A percentile compares a stretch with the other conserved stretches of the same genome.
phyloP scores from a whole-genome alignment of 35 echinoderm and acorn worm species.

The Apostichopus parvimensis region DNA sequence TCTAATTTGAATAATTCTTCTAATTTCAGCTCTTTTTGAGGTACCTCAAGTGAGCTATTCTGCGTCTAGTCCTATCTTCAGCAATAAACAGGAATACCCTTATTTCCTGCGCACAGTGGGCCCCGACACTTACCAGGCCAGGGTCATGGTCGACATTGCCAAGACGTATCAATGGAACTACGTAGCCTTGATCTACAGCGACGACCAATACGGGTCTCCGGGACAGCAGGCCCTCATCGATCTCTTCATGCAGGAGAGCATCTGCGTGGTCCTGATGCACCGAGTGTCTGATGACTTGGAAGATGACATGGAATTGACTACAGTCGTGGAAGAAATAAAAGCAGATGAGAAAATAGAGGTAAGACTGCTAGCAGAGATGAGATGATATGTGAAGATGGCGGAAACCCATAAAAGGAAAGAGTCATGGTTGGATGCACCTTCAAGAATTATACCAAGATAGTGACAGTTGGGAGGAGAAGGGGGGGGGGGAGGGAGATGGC shows the following conservation, averaged over 20 bases:
- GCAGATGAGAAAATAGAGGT: constrained; percentile 65
- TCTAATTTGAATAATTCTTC: background rate
- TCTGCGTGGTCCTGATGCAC: constrained; percentile 53
- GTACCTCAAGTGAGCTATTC: constrained; percentile 97
- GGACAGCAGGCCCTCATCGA: constrained; percentile 66
- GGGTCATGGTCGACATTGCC: constrained; percentile 74
- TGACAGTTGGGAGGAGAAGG: no score
- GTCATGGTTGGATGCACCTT: no score
- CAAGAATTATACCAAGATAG: no score
- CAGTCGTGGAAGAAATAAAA: constrained; percentile 53
- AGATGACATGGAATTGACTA: background rate
- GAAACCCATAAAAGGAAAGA: no score
- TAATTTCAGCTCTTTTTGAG: constrained; percentile 73
- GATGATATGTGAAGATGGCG: no score
- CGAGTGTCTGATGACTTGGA: constrained; percentile 43
- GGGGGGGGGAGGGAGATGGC: no score
- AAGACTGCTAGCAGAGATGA: background rate
- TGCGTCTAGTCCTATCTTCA: constrained; percentile 68
- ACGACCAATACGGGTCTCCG: constrained; percentile 80
- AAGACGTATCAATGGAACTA: constrained; percentile 81
- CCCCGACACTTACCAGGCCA: constrained; percentile 81
- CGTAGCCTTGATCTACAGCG: constrained; percentile 73
- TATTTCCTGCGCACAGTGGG: constrained; percentile 86
- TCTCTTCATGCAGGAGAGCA: constrained; percentile 54
- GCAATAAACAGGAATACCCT: constrained; percentile 77